phyloP scores from a whole-genome alignment of 2,797 vertebrate genomes.

The Enoplosus armatus region DNA sequence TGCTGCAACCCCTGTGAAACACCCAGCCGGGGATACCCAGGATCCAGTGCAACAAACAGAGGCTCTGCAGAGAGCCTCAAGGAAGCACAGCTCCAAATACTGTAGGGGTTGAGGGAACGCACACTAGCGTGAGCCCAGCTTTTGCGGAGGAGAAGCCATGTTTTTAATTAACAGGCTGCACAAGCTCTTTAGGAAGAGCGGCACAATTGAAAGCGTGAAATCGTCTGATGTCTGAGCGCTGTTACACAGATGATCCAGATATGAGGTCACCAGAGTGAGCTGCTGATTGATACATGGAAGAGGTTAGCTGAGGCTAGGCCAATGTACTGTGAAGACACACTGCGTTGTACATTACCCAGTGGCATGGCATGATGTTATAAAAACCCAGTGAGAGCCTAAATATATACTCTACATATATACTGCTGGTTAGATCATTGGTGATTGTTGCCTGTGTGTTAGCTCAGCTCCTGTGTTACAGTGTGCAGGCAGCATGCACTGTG shows the following conservation, averaged over 20 bases:
- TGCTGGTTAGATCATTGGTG: conserved; percentile 10
- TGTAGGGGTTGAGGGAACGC: conserved; percentile 18
- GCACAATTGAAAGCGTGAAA: conserved; percentile 34
- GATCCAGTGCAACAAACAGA: conserved; percentile 55
- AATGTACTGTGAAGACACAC: conserved; percentile 7
- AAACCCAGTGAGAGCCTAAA: conserved; percentile 12
- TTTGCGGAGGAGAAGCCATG: conserved; percentile 39
- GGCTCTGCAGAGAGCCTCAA: conserved; percentile 61
- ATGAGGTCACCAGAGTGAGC: conserved; percentile 64
- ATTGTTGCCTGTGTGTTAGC: not conserved
- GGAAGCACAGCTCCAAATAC: conserved; percentile 36
- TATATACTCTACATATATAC: not conserved
- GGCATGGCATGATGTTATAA: conserved; percentile 2
- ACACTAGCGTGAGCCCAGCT: conserved; percentile 19
- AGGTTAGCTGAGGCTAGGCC: conserved; percentile 60
- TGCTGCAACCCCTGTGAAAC: conserved; percentile 71
- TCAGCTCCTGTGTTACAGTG: not conserved
- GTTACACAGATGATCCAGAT: conserved; percentile 58
- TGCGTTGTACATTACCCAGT: conserved; percentile 16
- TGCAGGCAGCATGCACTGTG: not conserved
- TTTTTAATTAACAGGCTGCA: conserved; percentile 66
- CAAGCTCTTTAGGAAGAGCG: conserved; percentile 52
- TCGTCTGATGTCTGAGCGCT: conserved; percentile 34
- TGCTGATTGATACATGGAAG: conserved; percentile 53
- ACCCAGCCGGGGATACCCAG: conserved; percentile 54